phyloP scores from a whole-genome alignment of 2,113 vertebrate species.

The Lagopus muta region DNA sequence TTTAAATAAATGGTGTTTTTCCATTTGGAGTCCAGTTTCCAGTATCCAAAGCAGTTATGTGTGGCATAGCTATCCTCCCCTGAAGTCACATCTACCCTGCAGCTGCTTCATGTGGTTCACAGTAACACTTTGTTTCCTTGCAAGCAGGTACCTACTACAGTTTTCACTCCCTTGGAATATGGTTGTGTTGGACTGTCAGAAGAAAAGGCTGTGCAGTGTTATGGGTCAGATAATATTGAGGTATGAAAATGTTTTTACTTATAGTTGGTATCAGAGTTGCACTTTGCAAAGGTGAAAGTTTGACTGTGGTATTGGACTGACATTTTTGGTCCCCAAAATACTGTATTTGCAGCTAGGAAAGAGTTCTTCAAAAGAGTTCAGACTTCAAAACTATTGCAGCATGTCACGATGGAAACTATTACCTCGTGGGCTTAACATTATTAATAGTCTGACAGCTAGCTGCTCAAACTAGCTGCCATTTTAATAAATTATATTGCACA shows the following conservation, averaged over 20 bases:
- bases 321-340: neutral
- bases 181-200: slow-evolving; percentile 93
- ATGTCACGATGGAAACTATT: neutral
- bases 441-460: neutral
- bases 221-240: slow-evolving; percentile 87
- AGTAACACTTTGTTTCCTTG: neutral
- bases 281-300: neutral
- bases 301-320: neutral
- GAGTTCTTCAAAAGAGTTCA: neutral
- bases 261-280: neutral
- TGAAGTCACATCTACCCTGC: neutral
- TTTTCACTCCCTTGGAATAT: slow-evolving; percentile 95
- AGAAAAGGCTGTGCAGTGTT: slow-evolving; percentile 81
- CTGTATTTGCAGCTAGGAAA: neutral
- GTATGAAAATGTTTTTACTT: slow-evolving; percentile 59
- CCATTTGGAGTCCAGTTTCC: neutral
- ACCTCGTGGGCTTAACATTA: neutral
- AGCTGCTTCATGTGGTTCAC: neutral
- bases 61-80: neutral
- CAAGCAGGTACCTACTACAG: slow-evolving; percentile 89
- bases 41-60: neutral
- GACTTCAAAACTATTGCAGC: neutral
- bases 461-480: neutral
- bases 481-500: neutral
- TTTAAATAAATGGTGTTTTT: neutral